These are phyloP conservation scores for Apteryx mantelli DNA, from an alignment of 2,113 vertebrate genomes.

Conservation along the genomic window DNA sequence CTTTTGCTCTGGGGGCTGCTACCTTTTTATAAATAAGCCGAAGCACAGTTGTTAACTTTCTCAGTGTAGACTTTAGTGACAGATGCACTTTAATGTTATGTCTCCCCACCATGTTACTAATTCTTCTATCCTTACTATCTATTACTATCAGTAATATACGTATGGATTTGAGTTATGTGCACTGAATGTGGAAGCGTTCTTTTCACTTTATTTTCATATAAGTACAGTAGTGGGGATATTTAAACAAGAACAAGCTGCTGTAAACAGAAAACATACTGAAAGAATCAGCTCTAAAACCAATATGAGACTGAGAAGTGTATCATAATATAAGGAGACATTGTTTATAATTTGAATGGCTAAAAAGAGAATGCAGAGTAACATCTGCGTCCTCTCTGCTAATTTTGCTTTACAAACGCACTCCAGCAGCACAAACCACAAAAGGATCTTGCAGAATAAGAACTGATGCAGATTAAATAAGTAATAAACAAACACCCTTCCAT, in stretches of 20 bases:
- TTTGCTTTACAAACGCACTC: conserved; percentile 42
- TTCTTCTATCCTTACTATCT: neutral
- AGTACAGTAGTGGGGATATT: conserved; percentile 2
- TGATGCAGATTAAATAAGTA: neutral
- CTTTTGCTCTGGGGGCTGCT: neutral
- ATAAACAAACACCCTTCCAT: neutral
- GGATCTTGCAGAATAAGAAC: neutral
- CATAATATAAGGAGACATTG: conserved; percentile 46
- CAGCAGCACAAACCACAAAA: conserved; percentile 12
- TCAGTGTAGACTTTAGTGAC: neutral
- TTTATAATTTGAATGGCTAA: conserved; percentile 47
- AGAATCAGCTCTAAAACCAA: conserved; percentile 36
- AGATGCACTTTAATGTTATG: neutral
- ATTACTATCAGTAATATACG: neutral
- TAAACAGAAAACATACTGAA: conserved; percentile 44
- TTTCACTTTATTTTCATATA: neutral
- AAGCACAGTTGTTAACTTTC: neutral
- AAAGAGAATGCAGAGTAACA: conserved; percentile 50
- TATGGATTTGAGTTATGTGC: neutral
- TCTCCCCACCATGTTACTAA: neutral
- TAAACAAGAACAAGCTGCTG: conserved; percentile 35
- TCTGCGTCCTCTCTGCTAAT: conserved; percentile 57
- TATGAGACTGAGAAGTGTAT: conserved; percentile 18
- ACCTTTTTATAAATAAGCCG: neutral
- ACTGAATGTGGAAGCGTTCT: neutral